Evolutionary conservation across 2,888 invertebrate genomes (phyloP), one percentile per base, ranked within the genome.

Genomic region (Druceiella hillmani): DNA sequence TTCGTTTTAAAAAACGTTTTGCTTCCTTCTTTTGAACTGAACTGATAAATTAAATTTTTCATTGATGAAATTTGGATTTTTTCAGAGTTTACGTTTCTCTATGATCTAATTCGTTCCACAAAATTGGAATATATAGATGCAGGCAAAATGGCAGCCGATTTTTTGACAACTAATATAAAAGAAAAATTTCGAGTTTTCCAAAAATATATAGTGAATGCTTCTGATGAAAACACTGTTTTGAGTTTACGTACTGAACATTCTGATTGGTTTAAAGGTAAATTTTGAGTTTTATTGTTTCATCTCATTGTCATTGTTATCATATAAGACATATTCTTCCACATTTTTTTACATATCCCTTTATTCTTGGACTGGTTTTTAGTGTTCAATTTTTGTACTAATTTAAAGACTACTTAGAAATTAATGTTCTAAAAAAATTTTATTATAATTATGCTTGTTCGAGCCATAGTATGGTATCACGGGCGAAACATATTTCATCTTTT

Each of bases 201-300:
- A 51, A 62, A 60, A 40, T 67, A 69, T 40, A 64, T 70, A 4
- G 54, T 58, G 6, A 59, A 60, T 7, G 70, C 61, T 4, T 58
- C 72, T 46, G 74, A 83, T 53, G 68, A 76, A 3, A 69, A 71
- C 11, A 80, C 81, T 0, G 61, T 69, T 47, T 65, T 78, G 15
- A 82, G 81, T 52, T 71, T 72, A 27, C 73, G 75, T 44, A 65
- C 74, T 6, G 80, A 84, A 43, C 83, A 90, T 61, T 79, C 83
- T 1, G 81, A 78, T 43, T 90, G 90, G 90, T 90, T 90, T 64
- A 72, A 76, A 66, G 86, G 87, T 67, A 70, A 49, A 58, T 58
- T 4, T 56, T 9, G 20, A 20, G 20, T 20, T 20, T 20, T 9
- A 7, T 20, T 20, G 6, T 20, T 20, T 20, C 20, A 20, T 6